Percentiles rank a stretch among this genome's conserved stretches.
These are phyloP conservation scores for Agrotis ipsilon DNA, from an alignment of 2,888 invertebrate species.

Conservation along the genomic window DNA sequence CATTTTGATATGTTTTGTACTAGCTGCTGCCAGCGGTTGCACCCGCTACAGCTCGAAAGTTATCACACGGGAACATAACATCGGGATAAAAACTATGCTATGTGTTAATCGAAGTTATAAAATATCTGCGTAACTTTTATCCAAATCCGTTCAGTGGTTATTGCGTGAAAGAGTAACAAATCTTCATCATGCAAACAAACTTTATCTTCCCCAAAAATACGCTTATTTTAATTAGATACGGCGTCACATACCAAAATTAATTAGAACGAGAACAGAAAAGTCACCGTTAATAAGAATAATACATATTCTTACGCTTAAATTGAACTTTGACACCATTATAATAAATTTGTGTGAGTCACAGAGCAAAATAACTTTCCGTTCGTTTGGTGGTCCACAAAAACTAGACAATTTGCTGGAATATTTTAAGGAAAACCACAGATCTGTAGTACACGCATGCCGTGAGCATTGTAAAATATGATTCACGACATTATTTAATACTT, in stretches of 20 bases:
- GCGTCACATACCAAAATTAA: slow-evolving; percentile 48
- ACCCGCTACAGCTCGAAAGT: too few relatives aligned
- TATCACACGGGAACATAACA: too few relatives aligned
- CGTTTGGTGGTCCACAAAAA: slow-evolving; percentile 42
- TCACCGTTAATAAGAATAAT: slow-evolving; percentile 53
- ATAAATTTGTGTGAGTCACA: slow-evolving; percentile 67
- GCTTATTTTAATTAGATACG: slow-evolving; percentile 37
- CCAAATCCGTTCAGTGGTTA: too few relatives aligned
- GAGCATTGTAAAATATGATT: slow-evolving; percentile 32
- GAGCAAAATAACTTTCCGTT: slow-evolving; percentile 67
- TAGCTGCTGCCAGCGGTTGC: too few relatives aligned
- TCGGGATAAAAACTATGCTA: too few relatives aligned
- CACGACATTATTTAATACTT: slow-evolving; percentile 33
- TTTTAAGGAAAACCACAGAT: slow-evolving; percentile 51
- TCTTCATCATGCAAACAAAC: too few relatives aligned
- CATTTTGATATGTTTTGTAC: slow-evolving; percentile 6
- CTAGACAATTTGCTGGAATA: slow-evolving; percentile 45
- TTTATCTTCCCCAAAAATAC: slow-evolving; percentile 23
- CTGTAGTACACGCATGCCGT: slow-evolving; percentile 2
- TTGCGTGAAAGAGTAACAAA: too few relatives aligned
- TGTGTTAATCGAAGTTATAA: too few relatives aligned
- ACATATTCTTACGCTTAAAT: slow-evolving; percentile 56
- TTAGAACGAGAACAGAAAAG: slow-evolving; percentile 48
- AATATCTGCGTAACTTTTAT: too few relatives aligned
- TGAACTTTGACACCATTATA: slow-evolving; percentile 73